phyloP scores from a whole-genome alignment of 1,140 invertebrate species.

The Ditylenchus dipsaci region DNA sequence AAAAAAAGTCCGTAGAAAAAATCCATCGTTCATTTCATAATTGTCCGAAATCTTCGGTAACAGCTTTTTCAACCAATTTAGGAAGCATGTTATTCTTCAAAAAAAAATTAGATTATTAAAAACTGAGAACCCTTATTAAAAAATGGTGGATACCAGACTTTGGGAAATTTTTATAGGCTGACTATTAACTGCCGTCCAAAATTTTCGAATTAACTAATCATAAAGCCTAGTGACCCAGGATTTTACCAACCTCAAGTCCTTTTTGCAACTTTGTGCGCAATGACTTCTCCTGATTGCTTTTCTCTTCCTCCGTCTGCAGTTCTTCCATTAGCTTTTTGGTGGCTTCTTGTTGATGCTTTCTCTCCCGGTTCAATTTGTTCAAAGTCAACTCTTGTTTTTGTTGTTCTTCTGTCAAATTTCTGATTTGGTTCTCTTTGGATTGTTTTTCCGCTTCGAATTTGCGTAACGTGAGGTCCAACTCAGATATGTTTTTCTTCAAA shows the following conservation, averaged over 20 bases:
- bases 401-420: constrained; percentile 96
- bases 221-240: neutral
- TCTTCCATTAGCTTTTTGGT: constrained; percentile 87
- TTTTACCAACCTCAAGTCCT: constrained; percentile 80
- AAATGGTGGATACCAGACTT: too few species aligned
- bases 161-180: too few species aligned
- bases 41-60: too few species aligned
- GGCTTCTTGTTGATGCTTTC: constrained; percentile 85
- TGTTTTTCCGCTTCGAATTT: constrained; percentile 80
- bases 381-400: constrained; percentile 97
- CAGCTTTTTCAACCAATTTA: too few species aligned
- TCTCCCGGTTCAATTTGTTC: constrained; percentile 97
- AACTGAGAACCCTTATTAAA: too few species aligned
- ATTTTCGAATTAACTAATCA: too few species aligned
- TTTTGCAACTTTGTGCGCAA: constrained; percentile 96
- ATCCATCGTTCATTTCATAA: too few species aligned
- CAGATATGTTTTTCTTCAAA: constrained; percentile 55
- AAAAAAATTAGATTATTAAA: too few species aligned
- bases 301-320: constrained; percentile 94
- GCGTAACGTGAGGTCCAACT: constrained; percentile 56
- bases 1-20: too few species aligned
- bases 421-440: constrained; percentile 85
- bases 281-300: constrained; percentile 96
- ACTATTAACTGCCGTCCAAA: too few species aligned
- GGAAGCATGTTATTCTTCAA: too few species aligned